Evolutionary conservation across 2,113 vertebrate genomes (phyloP), one percentile per base, ranked within the genome.

Genomic region (Passer domesticus): DNA sequence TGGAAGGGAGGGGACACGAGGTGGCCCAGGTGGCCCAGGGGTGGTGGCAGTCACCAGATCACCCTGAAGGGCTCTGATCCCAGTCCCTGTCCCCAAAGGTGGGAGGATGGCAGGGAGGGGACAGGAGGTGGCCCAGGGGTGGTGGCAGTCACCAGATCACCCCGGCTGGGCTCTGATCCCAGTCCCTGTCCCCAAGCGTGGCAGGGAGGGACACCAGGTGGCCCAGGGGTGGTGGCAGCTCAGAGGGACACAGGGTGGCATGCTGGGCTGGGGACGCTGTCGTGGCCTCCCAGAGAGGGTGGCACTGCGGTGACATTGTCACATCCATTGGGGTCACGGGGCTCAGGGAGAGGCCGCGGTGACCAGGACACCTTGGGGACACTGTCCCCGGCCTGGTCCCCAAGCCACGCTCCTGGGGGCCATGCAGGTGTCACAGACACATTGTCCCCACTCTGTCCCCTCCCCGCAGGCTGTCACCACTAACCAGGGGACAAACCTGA

Each of bases 101-200:
- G 23, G 30, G 9, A 8, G 44, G 18, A 19, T 17, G 43, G 49
- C 8, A 1, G 8, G 22, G 23, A 47, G 11, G 22, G 66, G 44
- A 47, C 66, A 27, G 23, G 44, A 20, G 33, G 66, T 35, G 66
- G 7, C 46, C 43, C 3, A 30, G 28, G 41, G 21, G 10, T 7
- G 63, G 63, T 33, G 63, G 41, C 63, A 20, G 28, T 52, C 15
- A 1, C 50, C 50, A 52, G 50, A 28, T 52, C 6, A 25, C 21
- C 50, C 25, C n/a, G n/a, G n/a, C n/a, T 5, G 4, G 30, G 53
- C 31, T 33, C 31, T 13, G 31, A 5, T 8, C 64, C 24, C 46
- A 2, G 2, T 27, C 23, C 16, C 16, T 27, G 64, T 47, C 24
- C 66, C 66, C 12, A 2, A 0, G 24, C 9, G 0, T 25, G 23